Base-by-base conservation (phyloP, 2,888 invertebrate species). In the Epinotia ramella region DNA sequence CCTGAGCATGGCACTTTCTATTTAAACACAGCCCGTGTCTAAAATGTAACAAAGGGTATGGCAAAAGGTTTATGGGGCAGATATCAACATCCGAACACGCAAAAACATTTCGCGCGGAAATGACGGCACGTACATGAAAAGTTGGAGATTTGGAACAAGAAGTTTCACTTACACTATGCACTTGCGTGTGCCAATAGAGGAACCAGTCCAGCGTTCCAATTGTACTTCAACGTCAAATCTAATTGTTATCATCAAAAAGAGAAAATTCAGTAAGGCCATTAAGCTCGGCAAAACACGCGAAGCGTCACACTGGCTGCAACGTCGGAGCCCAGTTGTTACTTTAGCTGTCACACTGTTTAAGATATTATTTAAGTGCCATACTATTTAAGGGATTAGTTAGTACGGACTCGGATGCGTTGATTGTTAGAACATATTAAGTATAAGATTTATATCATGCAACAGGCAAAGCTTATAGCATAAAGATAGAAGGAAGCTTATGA, bases 61-160 rank as follows among this genome's bases (percentile, higher is more conserved):
- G 87, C 86, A 88, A 89, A 89, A 89, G 91, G 92, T 90, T 87
- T 87, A 86, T 87, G 87, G 90, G 89, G 88, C 84, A 80, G 80
- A 80, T 89, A 84, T 91, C 89, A 91, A 86, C 91, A 91, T 92
- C 91, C 90, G 91, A 92, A 92, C 92, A 91, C 93, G 92, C 93
- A 92, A 91, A 92, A 91, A 91, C 91, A 89, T 87, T 85, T 91
- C 93, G 90, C 92, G 90, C 91, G 90, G 84, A 88, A 85, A 84
- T 90, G 88, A 91, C 93, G 91, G 92, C 91, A 91, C 89, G 91
- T 90, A 91, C 92, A 91, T 89, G 89, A 90, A 91, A 89, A 91
- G 90, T 91, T 92, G 94, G 94, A 94, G 94, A 94, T 94, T 95
- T 95, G 94, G 95, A 94, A 95, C 95, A 95, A 94, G 94, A 95